Evolutionary conservation across 2,113 vertebrate genomes (phyloP).

Genomic region (Orthonyx spaldingii): DNA sequence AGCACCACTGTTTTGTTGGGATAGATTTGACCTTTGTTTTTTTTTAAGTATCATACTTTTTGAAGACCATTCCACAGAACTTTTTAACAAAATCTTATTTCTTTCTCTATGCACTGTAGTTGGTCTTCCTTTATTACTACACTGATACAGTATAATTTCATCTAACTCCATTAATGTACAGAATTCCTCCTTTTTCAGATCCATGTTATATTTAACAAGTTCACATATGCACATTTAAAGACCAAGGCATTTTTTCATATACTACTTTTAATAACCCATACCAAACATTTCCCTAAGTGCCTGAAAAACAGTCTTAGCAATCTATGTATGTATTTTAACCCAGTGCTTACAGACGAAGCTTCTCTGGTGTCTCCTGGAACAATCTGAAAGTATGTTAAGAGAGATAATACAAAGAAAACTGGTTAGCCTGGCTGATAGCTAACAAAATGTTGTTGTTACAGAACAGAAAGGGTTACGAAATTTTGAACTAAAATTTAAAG

Average conservation of each 20-base stretch:
- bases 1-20: background rate
- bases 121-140: background rate
- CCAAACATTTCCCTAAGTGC: background rate
- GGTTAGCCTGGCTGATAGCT: background rate
- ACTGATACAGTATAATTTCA: background rate
- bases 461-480: background rate
- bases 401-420: background rate
- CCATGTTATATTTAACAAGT: background rate
- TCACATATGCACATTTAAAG: background rate
- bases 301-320: background rate
- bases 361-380: background rate
- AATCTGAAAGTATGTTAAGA: background rate
- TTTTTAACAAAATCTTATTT: background rate
- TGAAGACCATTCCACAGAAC: background rate
- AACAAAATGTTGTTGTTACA: background rate
- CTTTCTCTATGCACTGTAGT: background rate
- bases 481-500: background rate
- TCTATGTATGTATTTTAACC: background rate
- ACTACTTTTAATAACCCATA: background rate
- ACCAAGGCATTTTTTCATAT: background rate
- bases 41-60: background rate
- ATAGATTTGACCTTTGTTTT: background rate
- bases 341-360: background rate
- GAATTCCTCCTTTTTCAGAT: background rate
- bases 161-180: background rate